A percentile compares a stretch with the other conserved stretches of the same genome.
These are phyloP conservation scores for Heliornis fulica DNA, from an alignment of 2,113 vertebrate species.

Conservation along the genomic window DNA sequence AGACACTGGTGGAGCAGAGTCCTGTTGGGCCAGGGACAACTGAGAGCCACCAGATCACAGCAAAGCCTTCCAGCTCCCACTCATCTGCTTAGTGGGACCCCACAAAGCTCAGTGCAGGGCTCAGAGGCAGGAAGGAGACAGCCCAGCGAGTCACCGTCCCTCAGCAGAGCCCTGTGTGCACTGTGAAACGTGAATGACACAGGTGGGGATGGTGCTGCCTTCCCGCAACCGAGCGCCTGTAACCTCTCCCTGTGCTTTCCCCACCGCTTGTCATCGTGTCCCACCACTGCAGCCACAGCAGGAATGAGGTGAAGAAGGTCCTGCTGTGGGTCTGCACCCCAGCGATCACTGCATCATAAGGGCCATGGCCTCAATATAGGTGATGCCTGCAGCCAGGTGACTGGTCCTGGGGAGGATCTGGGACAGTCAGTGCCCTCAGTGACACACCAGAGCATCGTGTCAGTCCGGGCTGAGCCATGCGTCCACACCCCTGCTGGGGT, in stretches of 20 bases:
- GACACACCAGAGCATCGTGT: rapidly evolving
- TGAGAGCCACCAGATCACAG: background rate
- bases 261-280: rapidly evolving
- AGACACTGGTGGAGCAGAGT: background rate
- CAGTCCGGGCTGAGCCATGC: background rate
- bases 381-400: background rate
- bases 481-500: background rate
- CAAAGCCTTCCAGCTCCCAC: background rate
- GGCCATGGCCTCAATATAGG: background rate
- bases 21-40: background rate
- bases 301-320: background rate
- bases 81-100: background rate
- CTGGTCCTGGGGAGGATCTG: background rate
- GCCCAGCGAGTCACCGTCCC: background rate
- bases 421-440: background rate
- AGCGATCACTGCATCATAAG: rapidly evolving
- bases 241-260: background rate
- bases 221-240: background rate
- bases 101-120: background rate
- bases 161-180: rapidly evolving
- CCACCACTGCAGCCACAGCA: rapidly evolving
- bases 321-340: background rate
- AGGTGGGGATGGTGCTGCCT: background rate
- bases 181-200: background rate
- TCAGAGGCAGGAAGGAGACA: background rate